Conservation (phyloP, 2,888 invertebrate species). For the Brachyopa scutellaris region DNA sequence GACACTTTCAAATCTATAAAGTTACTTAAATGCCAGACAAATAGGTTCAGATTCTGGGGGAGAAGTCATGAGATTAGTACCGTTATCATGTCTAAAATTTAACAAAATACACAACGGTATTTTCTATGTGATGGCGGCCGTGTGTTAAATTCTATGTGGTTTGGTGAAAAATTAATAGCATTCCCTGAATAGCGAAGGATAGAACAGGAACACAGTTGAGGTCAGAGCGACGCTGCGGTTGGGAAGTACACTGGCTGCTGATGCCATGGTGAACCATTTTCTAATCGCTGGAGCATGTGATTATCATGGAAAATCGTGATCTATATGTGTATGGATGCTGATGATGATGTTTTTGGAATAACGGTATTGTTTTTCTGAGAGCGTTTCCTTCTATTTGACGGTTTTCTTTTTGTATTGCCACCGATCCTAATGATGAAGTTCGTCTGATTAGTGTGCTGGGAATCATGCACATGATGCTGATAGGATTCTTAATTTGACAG, state of each 20-base stretch:
- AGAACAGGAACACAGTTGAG: neutral
- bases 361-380: constrained; percentile 31
- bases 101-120: constrained; percentile 34
- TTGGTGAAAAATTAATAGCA: constrained; percentile 25
- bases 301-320: constrained; percentile 62
- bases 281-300: constrained; percentile 61
- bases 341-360: constrained; percentile 10
- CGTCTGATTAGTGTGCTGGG: constrained; percentile 49
- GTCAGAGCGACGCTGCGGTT: too few relatives aligned
- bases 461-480: constrained; percentile 42
- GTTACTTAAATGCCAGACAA: too few relatives aligned
- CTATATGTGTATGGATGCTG: constrained; percentile 35
- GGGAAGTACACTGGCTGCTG: too few relatives aligned
- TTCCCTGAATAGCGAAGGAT: constrained; percentile 16
- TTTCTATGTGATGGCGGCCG: constrained; percentile 21
- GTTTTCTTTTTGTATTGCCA: neutral
- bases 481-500: constrained; percentile 44
- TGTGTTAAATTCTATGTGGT: constrained; percentile 13
- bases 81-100: constrained; percentile 51
- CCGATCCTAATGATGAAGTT: constrained; percentile 42
- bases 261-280: neutral
- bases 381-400: neutral
- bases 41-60: too few relatives aligned
- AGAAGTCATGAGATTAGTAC: constrained; percentile 34
- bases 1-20: too few relatives aligned